Evolutionary conservation across 35 echinoderm and acorn worm genomes (phyloP), one percentile per base, ranked within the genome.

Genomic region (Nesometra sesokonis): DNA sequence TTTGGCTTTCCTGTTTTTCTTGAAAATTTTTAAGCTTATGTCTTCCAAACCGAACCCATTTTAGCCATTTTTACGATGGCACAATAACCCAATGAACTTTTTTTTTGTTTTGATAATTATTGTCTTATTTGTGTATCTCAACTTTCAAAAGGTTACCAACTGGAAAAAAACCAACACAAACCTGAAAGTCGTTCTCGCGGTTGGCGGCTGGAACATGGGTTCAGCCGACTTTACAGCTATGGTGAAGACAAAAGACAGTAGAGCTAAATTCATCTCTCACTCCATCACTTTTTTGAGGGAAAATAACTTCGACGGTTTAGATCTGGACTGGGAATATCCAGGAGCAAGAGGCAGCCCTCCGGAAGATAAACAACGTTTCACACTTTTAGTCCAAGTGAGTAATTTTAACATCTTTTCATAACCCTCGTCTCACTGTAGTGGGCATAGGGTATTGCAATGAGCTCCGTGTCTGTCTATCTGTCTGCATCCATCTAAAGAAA

Each of bases 261-360:
- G 83, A 36, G 79, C 34, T 30, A 32, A 67, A 21, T 67, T 43
- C 43, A 85, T 80, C 37, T 79, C 78, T 23, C 31, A 17, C 4
- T 77, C 84, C 15, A 86, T 86, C 17, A 8, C 67, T 0, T 91
- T 80, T 79, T 43, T 91, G 17, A 34, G 84, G 47, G 9, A 81
- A 52, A 37, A 78, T 77, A 86, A 81, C 43, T 91, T 91, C 77
- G 84, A 91, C 81, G 89, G 89, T 13, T 84, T 91, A 13, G 89
- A 91, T 35, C 36, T 81, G 36, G 89, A 91, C 57, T 91, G 89
- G 89, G 89, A 91, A 79, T 91, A 86, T 34, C 89, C 89, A 39
- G 84, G 89, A 5, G 35, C 84, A 0, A 80, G 77, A 32, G 89
- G 89, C 0, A 85, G 89, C 35, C 84, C 84, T 33, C 30, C 84